Conservation (phyloP, 1,140 invertebrate genomes). For the Cotesia vestalis region DNA sequence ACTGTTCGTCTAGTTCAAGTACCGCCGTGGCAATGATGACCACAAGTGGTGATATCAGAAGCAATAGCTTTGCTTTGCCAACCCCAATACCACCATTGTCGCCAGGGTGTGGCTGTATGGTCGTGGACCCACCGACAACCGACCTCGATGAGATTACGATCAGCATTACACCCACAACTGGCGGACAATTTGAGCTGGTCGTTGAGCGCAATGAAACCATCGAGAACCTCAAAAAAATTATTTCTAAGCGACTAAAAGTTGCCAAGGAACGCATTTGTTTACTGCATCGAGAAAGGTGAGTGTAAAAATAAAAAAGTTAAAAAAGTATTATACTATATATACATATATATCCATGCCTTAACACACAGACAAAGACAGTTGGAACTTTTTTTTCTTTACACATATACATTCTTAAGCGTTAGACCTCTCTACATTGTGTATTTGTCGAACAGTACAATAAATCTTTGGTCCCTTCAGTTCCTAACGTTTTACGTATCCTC, state of each 20-base stretch:
- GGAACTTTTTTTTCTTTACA: not conserved
- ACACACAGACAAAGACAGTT: not conserved
- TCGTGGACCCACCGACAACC: constrained; percentile 46
- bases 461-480: not conserved
- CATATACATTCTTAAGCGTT: not conserved
- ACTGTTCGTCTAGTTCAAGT: constrained; percentile 10
- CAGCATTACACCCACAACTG: constrained; percentile 88
- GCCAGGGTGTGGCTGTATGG: constrained; percentile 71
- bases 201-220: constrained; percentile 82
- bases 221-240: constrained; percentile 87
- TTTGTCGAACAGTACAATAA: not conserved
- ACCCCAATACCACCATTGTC: constrained; percentile 35
- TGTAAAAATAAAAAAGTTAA: constrained; percentile 39
- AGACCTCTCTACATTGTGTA: constrained; percentile 14
- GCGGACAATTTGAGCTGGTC: constrained; percentile 86
- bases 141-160: constrained; percentile 77
- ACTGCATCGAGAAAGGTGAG: constrained; percentile 89
- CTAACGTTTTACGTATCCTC: not conserved
- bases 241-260: constrained; percentile 91
- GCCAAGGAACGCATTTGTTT: constrained; percentile 91
- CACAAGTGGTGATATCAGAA: constrained; percentile 21
- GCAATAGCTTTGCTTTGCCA: constrained; percentile 29
- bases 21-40: constrained; percentile 23
- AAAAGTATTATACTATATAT: not conserved
- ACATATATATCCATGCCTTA: not conserved